Conservation (phyloP, 2,797 vertebrate species). For the Sebastes paucispinis region DNA sequence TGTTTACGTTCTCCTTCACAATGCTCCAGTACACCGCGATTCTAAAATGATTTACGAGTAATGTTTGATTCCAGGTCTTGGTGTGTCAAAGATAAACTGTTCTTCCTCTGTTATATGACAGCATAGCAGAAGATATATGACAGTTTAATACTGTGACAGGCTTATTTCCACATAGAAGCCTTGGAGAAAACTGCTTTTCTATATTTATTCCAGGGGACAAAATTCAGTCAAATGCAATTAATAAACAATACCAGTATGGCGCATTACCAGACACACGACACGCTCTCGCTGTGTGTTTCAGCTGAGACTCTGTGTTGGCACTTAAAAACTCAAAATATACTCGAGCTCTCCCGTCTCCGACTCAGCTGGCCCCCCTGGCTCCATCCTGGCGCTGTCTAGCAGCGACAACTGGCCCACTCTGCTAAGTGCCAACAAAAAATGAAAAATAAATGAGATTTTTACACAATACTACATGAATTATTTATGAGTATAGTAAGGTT, state of each 20-base stretch:
- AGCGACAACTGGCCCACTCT: slow-evolving; percentile 28
- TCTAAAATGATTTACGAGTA: background rate
- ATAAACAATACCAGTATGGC: slow-evolving; percentile 24
- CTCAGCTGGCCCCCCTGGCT: slow-evolving; percentile 12
- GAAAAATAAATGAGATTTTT: slow-evolving; percentile 63
- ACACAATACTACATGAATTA: slow-evolving; percentile 52
- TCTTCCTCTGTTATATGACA: background rate
- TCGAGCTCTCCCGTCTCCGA: background rate
- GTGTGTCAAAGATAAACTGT: slow-evolving; percentile 5
- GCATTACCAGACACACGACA: background rate
- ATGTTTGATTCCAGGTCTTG: background rate
- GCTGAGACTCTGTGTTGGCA: slow-evolving; percentile 17
- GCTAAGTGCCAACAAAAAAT: slow-evolving; percentile 53
- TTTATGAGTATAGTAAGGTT: slow-evolving; percentile 40
- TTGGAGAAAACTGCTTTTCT: slow-evolving; percentile 10
- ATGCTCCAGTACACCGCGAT: background rate
- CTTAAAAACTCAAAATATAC: slow-evolving; percentile 6
- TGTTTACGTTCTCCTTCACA: background rate
- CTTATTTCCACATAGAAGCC: background rate
- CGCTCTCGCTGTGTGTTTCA: slow-evolving; percentile 1
- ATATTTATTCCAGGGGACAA: slow-evolving; percentile 38
- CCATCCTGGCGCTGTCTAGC: background rate
- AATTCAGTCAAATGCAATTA: slow-evolving; percentile 34
- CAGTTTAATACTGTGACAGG: background rate
- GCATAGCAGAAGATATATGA: background rate